These are phyloP conservation scores for Dasyornis broadbenti DNA, from an alignment of 2,113 vertebrate genomes.

Conservation along the genomic window DNA sequence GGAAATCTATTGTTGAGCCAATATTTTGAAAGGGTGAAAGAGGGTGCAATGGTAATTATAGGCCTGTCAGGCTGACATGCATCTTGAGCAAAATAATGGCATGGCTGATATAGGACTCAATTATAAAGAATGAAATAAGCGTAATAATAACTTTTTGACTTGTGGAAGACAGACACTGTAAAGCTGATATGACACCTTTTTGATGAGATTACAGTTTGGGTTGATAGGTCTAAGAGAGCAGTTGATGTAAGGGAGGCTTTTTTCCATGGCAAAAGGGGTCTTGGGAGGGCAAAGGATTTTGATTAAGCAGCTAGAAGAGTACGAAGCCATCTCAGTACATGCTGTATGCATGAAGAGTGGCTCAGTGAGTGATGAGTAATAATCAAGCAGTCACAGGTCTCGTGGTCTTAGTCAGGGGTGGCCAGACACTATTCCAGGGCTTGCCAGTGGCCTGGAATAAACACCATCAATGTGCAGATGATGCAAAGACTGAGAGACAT, in stretches of 20 bases:
- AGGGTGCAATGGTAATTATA: background rate
- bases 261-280: background rate
- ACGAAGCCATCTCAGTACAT: background rate
- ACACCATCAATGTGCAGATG: background rate
- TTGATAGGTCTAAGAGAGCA: background rate
- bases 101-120: background rate
- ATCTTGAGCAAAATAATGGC: conserved; percentile 31
- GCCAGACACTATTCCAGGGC: background rate
- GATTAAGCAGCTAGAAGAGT: background rate
- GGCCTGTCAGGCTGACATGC: conserved; percentile 2
- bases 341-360: background rate
- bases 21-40: conserved; percentile 25
- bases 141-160: background rate
- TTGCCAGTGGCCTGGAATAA: background rate
- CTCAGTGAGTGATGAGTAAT: background rate
- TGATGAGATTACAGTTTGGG: background rate
- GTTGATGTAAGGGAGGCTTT: background rate
- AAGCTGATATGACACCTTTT: background rate
- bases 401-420: background rate
- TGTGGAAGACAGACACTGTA: background rate
- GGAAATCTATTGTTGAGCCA: background rate
- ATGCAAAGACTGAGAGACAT: background rate
- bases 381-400: background rate
- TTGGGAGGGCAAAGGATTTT: background rate
- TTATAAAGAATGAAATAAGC: conserved; percentile 10